A percentile compares a stretch with the other conserved stretches of the same genome.
Evolutionary conservation across 1,140 invertebrate species (phyloP).

Genomic region (Lanistes nyassanus): DNA sequence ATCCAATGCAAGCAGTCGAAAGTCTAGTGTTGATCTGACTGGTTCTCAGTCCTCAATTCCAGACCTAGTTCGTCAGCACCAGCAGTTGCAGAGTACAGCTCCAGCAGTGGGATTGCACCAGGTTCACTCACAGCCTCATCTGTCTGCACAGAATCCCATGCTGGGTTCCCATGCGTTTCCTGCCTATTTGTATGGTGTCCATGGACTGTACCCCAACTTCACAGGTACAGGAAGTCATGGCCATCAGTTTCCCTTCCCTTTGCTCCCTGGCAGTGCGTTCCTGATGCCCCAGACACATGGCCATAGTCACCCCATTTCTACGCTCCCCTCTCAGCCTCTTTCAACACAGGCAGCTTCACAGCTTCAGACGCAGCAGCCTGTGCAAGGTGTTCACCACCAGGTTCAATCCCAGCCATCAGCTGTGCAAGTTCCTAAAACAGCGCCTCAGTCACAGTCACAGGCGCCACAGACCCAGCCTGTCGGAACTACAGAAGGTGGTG

Average conservation of each 20-base stretch:
- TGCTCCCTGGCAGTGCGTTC: conserved; percentile 9
- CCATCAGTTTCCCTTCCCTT: conserved; percentile 14
- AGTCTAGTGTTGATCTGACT: conserved; percentile 37
- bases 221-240: conserved; percentile 18
- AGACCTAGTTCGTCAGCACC: conserved; percentile 29
- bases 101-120: too few species aligned
- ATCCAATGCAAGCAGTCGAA: conserved; percentile 31
- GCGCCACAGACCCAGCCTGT: too few species aligned
- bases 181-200: conserved; percentile 10
- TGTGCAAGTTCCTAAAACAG: too few species aligned
- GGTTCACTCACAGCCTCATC: too few species aligned
- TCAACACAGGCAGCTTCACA: neutral
- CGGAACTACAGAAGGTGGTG: too few species aligned
- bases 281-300: conserved; percentile 12
- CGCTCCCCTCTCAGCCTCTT: neutral
- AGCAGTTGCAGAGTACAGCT: conserved; percentile 24
- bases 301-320: conserved; percentile 6
- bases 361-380: neutral
- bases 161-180: conserved; percentile 17
- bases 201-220: conserved; percentile 20
- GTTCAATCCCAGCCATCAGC: too few species aligned
- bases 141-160: neutral
- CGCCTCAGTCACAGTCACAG: too few species aligned
- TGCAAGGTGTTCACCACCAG: too few species aligned
- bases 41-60: conserved; percentile 28